These are phyloP conservation scores for Peromyscus leucopus DNA, from an alignment of 2,113 vertebrate genomes.

Conservation along the genomic window DNA sequence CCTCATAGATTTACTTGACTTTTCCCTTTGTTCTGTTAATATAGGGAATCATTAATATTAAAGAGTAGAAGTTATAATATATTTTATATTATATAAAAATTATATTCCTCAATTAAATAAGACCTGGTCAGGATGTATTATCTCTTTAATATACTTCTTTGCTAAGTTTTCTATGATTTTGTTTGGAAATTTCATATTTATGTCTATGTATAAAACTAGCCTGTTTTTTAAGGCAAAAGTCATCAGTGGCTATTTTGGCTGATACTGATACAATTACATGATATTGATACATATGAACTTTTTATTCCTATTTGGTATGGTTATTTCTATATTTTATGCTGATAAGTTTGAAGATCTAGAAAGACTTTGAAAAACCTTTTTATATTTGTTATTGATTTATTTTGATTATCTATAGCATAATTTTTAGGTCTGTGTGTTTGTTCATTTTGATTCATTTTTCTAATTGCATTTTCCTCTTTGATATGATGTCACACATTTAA, in stretches of 20 bases:
- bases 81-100: conserved; percentile 46
- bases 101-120: conserved; percentile 43
- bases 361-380: background rate
- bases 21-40: conserved; percentile 55
- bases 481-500: conserved; percentile 17
- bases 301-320: background rate
- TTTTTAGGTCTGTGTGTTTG: background rate
- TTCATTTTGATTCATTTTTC: background rate
- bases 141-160: conserved; percentile 28
- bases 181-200: conserved; percentile 23
- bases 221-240: conserved; percentile 19
- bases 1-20: conserved; percentile 43
- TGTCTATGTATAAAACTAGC: background rate
- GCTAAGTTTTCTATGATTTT: background rate
- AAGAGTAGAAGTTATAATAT: background rate
- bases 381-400: background rate
- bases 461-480: background rate
- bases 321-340: background rate
- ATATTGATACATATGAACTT: background rate
- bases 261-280: background rate
- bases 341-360: conserved; percentile 18
- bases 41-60: conserved; percentile 4
- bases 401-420: background rate
- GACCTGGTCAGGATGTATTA: conserved; percentile 28
- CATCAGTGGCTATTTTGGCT: background rate